Evolutionary conservation across 2,113 vertebrate genomes (phyloP).

Genomic region (Otolemur garnettii): DNA sequence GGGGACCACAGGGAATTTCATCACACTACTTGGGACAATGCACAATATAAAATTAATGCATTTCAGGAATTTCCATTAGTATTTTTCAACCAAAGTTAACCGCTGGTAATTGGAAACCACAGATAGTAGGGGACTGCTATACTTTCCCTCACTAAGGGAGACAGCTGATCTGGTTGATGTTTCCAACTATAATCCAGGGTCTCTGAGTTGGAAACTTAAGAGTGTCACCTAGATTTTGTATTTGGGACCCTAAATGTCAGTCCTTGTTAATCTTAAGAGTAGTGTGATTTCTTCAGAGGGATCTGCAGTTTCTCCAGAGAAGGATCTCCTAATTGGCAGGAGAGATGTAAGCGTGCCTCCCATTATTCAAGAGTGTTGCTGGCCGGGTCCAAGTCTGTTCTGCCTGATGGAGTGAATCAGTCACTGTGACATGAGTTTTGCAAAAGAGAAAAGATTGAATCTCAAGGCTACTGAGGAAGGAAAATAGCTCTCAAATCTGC

Average conservation of each 20-base stretch:
- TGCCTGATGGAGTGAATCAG: too few species aligned
- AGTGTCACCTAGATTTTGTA: background rate
- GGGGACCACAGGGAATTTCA: background rate
- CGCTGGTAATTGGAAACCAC: background rate
- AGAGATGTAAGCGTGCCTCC: background rate
- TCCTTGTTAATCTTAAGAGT: background rate
- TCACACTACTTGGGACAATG: background rate
- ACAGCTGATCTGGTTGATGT: background rate
- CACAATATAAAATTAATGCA: background rate
- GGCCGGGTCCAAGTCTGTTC: too few species aligned
- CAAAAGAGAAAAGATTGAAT: too few species aligned
- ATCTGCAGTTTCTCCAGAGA: background rate
- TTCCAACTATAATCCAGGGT: background rate
- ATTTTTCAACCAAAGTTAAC: background rate
- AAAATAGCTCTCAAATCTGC: too few species aligned
- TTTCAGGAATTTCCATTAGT: background rate
- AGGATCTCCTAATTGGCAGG: background rate
- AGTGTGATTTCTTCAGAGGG: background rate
- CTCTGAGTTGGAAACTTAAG: background rate
- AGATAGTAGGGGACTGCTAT: background rate
- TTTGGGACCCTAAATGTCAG: background rate
- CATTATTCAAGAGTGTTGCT: too few species aligned
- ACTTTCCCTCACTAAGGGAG: background rate
- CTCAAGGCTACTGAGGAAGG: too few species aligned
- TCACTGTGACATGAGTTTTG: too few species aligned